Evolutionary conservation across 2,888 invertebrate genomes (phyloP).

Genomic region (Plebejus argus): DNA sequence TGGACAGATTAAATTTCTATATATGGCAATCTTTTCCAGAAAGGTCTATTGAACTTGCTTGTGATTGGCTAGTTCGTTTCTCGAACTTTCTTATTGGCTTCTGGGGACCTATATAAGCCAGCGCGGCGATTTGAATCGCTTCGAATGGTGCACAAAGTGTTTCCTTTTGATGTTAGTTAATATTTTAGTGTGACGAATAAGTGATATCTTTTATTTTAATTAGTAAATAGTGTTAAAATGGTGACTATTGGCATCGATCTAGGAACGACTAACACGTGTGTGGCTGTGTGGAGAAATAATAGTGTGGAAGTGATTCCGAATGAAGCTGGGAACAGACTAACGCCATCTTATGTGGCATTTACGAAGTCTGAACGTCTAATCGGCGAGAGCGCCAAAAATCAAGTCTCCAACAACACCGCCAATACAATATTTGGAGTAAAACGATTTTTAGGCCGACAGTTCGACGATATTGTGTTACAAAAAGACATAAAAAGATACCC

Average conservation of each 20-base stretch:
- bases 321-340: conserved; percentile 59
- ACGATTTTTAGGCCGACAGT: conserved; percentile 61
- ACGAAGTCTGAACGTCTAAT: conserved; percentile 56
- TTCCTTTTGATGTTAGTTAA: neutral
- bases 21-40: conserved; percentile 55
- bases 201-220: neutral
- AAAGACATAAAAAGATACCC: conserved; percentile 61
- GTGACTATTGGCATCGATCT: conserved; percentile 66
- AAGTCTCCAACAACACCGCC: conserved; percentile 55
- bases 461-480: conserved; percentile 61
- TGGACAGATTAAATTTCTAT: neutral
- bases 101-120: conserved; percentile 58
- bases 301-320: conserved; percentile 62
- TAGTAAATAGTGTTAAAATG: conserved; percentile 48
- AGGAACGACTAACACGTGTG: conserved; percentile 63
- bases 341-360: conserved; percentile 65
- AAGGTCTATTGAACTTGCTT: conserved; percentile 46
- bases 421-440: conserved; percentile 66
- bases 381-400: conserved; percentile 63
- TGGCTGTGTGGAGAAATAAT: conserved; percentile 61
- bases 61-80: conserved; percentile 54
- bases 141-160: conserved; percentile 40
- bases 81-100: conserved; percentile 56
- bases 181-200: neutral
- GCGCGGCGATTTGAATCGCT: conserved; percentile 48